Evolutionary conservation across 2,113 vertebrate species (phyloP).

Genomic region (Sphyrna mokarran): DNA sequence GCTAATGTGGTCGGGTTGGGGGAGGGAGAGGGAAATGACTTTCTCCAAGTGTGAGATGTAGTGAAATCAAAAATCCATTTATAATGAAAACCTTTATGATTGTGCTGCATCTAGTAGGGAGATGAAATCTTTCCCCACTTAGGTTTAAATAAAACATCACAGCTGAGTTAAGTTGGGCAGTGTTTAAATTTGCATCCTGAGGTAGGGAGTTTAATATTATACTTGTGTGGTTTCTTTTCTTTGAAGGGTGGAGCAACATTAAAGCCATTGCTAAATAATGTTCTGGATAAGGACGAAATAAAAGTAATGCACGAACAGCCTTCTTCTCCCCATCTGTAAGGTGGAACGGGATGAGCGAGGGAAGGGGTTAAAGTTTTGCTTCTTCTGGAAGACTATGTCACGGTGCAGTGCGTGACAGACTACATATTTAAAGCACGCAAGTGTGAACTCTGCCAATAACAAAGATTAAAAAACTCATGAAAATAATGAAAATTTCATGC

Average conservation of each 20-base stretch:
- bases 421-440: slow-evolving; percentile 2
- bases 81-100: background rate
- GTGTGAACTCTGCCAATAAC: slow-evolving; percentile 13
- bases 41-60: background rate
- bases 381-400: background rate
- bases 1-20: background rate
- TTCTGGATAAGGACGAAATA: background rate
- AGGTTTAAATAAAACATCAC: background rate
- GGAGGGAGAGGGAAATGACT: background rate
- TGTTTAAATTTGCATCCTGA: background rate
- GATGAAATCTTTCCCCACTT: background rate
- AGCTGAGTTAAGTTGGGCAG: background rate
- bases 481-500: slow-evolving; percentile 33
- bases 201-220: background rate
- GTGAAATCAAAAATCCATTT: slow-evolving; percentile 9
- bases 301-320: too few species aligned
- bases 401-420: background rate
- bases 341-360: too few species aligned
- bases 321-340: background rate
- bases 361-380: background rate
- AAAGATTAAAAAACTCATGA: slow-evolving; percentile 17
- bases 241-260: background rate
- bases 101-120: background rate
- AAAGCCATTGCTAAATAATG: background rate
- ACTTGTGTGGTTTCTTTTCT: background rate